Conservation (phyloP, 2,113 vertebrate species). For the Labeo rohita region DNA sequence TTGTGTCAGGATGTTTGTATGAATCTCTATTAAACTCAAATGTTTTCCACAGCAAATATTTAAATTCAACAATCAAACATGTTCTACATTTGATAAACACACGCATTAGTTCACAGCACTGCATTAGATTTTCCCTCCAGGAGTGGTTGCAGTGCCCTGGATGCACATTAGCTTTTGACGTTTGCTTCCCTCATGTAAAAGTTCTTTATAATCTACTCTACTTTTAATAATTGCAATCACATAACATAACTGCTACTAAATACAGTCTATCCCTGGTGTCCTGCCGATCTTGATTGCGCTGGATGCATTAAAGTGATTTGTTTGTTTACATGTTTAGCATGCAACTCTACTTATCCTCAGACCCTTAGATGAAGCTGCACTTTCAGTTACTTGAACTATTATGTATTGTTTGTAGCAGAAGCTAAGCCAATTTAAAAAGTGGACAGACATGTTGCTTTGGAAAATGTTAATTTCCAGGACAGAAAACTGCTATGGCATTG, state of each 20-base stretch:
- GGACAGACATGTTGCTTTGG: neutral
- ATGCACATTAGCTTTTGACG: neutral
- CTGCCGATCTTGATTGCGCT: neutral
- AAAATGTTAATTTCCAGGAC: neutral
- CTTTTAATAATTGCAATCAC: neutral
- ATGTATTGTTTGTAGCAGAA: neutral
- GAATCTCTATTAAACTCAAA: constrained; percentile 13
- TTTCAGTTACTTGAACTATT: neutral
- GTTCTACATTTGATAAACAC: neutral
- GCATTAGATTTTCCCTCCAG: neutral
- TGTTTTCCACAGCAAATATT: neutral
- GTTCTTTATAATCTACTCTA: neutral
- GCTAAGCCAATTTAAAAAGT: neutral
- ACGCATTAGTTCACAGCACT: neutral
- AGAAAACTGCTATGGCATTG: neutral
- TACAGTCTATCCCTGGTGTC: neutral
- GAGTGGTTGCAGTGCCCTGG: neutral
- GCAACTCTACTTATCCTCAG: neutral
- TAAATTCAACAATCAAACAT: neutral
- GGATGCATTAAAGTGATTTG: neutral
- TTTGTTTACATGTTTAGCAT: neutral
- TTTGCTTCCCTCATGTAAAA: neutral
- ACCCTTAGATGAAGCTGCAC: neutral
- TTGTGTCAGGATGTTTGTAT: constrained; percentile 13
- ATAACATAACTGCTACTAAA: neutral